Percentiles rank a stretch among this genome's conserved stretches.
phyloP scores from a whole-genome alignment of 2,888 invertebrate genomes.

The Anthrax anthrax region DNA sequence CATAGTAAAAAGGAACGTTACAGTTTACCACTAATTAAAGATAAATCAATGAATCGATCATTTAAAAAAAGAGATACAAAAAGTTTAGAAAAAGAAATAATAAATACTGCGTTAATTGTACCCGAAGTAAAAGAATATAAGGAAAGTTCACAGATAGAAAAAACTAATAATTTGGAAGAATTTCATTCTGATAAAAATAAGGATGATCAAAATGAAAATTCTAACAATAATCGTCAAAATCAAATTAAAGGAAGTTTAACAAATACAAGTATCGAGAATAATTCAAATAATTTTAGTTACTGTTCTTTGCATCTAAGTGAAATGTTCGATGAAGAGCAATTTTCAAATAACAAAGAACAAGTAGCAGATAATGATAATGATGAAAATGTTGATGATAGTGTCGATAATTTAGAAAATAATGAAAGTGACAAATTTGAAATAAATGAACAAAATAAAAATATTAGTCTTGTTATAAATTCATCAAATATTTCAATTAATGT shows the following conservation, averaged over 20 bases:
- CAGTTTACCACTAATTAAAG: background rate
- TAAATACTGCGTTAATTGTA: background rate
- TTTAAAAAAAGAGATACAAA: background rate
- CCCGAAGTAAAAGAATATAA: background rate
- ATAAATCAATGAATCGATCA: background rate
- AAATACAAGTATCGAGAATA: no score
- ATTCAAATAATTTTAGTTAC: no score
- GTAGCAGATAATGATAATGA: background rate
- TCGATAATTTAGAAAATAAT: background rate
- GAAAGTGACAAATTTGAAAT: background rate
- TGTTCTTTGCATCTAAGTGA: no score
- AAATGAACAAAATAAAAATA: background rate
- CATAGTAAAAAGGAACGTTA: background rate
- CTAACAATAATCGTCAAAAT: no score
- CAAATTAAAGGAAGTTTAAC: no score
- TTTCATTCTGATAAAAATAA: background rate
- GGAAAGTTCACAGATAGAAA: background rate
- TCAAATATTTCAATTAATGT: no score
- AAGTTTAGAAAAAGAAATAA: background rate
- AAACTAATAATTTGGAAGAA: no score
- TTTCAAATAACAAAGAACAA: no score
- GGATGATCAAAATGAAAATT: no score
- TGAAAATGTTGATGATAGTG: slow-evolving; percentile 3
- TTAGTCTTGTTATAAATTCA: no score
- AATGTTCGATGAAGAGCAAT: no score